Percentiles rank a stretch among this genome's conserved stretches.
phyloP scores from a whole-genome alignment of 2,113 vertebrate species.

The Aramus guarauna region DNA sequence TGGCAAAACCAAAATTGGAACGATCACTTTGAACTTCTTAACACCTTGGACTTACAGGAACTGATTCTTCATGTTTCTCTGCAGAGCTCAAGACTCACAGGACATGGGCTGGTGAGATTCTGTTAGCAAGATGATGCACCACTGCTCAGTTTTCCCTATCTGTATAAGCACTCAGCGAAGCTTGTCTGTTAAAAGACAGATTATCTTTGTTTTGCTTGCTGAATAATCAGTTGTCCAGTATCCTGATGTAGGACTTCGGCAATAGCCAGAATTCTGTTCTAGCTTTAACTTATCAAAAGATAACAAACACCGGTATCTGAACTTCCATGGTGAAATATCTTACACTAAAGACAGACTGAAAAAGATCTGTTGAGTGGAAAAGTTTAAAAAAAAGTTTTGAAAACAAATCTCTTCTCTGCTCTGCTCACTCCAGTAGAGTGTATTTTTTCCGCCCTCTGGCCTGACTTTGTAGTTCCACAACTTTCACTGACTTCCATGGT shows the following conservation, averaged over 20 bases:
- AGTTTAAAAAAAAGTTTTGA: neutral
- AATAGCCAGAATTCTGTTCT: neutral
- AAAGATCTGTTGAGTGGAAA: neutral
- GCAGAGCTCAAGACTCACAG: neutral
- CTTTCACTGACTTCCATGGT: neutral
- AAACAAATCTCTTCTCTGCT: neutral
- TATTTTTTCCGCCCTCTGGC: neutral
- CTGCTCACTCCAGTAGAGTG: neutral
- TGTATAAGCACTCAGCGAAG: neutral
- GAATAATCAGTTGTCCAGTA: neutral
- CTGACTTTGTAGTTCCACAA: neutral
- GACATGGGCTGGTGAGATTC: neutral
- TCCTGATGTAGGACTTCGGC: neutral
- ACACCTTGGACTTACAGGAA: neutral
- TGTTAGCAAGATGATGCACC: neutral
- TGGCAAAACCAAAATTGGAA: neutral
- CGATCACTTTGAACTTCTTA: neutral
- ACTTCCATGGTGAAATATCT: neutral
- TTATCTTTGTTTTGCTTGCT: neutral
- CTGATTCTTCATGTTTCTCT: neutral
- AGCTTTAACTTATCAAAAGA: neutral
- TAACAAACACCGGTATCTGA: neutral
- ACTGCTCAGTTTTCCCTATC: neutral
- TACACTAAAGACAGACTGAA: neutral
- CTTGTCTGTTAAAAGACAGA: neutral